Percentiles rank a stretch among this genome's conserved stretches.
phyloP scores from a whole-genome alignment of 2,113 vertebrate species.

The Pristiophorus japonicus region DNA sequence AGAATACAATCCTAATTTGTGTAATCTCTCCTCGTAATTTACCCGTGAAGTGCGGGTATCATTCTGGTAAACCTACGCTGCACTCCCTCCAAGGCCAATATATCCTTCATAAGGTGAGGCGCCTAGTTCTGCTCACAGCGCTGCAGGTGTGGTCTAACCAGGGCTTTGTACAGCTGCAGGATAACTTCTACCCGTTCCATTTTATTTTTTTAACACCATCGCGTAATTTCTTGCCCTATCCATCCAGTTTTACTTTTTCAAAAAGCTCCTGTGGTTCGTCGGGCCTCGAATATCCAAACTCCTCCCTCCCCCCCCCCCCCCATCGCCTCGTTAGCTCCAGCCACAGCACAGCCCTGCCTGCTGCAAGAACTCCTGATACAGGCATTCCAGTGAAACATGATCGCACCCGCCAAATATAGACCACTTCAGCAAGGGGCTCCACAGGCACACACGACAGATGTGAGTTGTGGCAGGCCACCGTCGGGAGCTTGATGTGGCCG shows the following conservation, averaged over 20 bases:
- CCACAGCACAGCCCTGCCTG: background rate
- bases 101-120: no score
- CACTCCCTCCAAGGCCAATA: no score
- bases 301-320: no score
- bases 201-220: background rate
- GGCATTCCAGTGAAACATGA: conserved; percentile 82
- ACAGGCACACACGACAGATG: conserved; percentile 75
- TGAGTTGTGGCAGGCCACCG: conserved; percentile 60
- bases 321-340: background rate
- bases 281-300: background rate
- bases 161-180: no score
- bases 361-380: conserved; percentile 60
- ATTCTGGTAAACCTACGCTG: no score
- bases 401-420: conserved; percentile 91
- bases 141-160: no score
- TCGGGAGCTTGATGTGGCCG: conserved; percentile 57
- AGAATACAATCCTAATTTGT: no score
- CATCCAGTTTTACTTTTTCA: background rate
- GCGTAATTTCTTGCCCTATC: background rate
- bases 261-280: background rate
- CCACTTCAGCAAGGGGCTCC: conserved; percentile 60
- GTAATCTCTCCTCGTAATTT: no score
- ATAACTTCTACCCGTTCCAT: no score
- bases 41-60: no score
- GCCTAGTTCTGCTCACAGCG: no score